Percentiles rank a stretch among this genome's conserved stretches.
These are phyloP conservation scores for Sebastes elongatus DNA, from an alignment of 2,797 vertebrate species.

Conservation along the genomic window DNA sequence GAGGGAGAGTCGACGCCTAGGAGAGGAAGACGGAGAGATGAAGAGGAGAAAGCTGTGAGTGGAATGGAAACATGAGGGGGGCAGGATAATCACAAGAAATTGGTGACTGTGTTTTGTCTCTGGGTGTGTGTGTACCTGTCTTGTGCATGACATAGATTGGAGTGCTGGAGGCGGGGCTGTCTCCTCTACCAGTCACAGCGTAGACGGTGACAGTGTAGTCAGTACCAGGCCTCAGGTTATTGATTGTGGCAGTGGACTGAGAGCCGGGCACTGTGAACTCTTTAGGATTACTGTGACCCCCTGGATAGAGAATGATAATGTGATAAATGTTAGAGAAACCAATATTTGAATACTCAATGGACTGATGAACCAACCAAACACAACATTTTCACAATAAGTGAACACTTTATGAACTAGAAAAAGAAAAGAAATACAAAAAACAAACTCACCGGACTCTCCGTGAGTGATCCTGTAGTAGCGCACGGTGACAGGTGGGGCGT, in stretches of 20 bases:
- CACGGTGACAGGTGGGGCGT: constrained; percentile 94
- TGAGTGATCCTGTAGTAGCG: constrained; percentile 96
- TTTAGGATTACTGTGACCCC: constrained; percentile 86
- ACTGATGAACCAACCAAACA: not conserved
- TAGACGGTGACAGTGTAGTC: constrained; percentile 95
- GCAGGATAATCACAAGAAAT: not conserved
- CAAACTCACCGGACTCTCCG: constrained; percentile 87
- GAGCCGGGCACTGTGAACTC: constrained; percentile 95
- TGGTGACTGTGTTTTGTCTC: not conserved
- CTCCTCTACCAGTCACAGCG: constrained; percentile 95
- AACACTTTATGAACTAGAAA: not conserved
- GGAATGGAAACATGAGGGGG: not conserved
- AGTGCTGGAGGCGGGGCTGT: constrained; percentile 96
- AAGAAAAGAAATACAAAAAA: not conserved
- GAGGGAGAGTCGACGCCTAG: constrained; percentile 91
- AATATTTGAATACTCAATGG: not conserved
- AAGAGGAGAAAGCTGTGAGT: not conserved
- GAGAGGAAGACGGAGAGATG: not conserved
- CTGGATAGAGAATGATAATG: constrained; percentile 64
- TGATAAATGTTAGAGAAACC: not conserved
- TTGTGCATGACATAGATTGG: constrained; percentile 91
- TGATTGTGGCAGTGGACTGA: constrained; percentile 89
- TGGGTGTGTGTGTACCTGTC: constrained; percentile 83
- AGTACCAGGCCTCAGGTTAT: constrained; percentile 88
- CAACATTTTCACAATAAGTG: not conserved